phyloP scores from a whole-genome alignment of 2,797 vertebrate genomes.

The Tauraco hartlaubi region DNA sequence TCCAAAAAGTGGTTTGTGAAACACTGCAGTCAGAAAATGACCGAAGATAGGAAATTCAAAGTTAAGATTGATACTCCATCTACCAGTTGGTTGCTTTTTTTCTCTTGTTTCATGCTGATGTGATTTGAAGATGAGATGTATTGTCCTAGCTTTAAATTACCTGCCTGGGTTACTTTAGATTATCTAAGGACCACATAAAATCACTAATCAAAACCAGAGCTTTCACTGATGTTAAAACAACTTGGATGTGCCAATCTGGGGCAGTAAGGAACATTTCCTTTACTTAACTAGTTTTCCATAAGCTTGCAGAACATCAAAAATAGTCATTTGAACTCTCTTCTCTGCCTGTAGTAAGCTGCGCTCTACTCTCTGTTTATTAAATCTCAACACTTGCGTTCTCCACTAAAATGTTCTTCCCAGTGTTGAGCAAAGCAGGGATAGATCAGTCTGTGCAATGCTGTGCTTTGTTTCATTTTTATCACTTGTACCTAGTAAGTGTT shows the following conservation, averaged over 20 bases:
- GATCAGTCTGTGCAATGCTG: conserved; percentile 75
- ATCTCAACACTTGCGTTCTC: not conserved
- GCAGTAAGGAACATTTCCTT: not conserved
- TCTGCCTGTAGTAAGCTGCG: not conserved
- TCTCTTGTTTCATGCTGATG: not conserved
- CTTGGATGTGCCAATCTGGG: not conserved
- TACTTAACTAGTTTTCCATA: not conserved
- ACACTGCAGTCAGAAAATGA: not conserved
- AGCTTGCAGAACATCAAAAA: not conserved
- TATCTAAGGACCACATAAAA: not conserved
- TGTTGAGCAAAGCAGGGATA: conserved; percentile 19
- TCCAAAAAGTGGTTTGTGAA: not conserved
- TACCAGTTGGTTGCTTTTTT: not conserved
- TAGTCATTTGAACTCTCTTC: not conserved
- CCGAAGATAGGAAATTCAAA: not conserved
- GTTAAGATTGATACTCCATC: not conserved
- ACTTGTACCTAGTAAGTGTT: conserved; percentile 64
- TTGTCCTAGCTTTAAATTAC: not conserved
- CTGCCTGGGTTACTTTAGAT: not conserved
- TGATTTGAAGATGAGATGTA: not conserved
- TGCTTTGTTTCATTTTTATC: conserved; percentile 83
- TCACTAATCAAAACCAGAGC: not conserved
- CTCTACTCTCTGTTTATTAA: not conserved
- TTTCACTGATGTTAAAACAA: not conserved
- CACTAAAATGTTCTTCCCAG: not conserved